Evolutionary conservation across 2,113 vertebrate species (phyloP), one percentile per base, ranked within the genome.

Genomic region (Piprites chloris): DNA sequence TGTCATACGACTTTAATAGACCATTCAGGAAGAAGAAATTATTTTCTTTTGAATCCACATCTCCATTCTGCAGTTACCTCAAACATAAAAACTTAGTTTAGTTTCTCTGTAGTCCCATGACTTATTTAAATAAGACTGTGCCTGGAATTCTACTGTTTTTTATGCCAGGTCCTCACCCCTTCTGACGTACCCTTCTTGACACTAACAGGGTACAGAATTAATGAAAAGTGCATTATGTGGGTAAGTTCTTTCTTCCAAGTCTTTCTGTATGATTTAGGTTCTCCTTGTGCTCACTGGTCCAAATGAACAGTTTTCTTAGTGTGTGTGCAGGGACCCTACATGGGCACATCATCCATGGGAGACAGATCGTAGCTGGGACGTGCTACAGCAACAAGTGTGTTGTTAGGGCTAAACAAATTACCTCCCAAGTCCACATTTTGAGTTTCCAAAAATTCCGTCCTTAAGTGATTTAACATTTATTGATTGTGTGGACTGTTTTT

Each of bases 301-400:
- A 75, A 22, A 9, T 27, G 23, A 84, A 32, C 5, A 8, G 39
- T 33, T 69, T 44, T n/a, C 42, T 75, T 17, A 6, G 12, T 6
- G 9, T n/a, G 3, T 66, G 37, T 2, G 2, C 33, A 37, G 35
- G 41, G 17, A 41, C 20, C 12, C 22, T 61, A 4, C 0, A 0
- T 14, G 12, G 24, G 22, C 20, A 58, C 1, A 3, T 37, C 2
- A 3, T 16, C 9, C 5, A 30, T 41, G 3, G 8, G 18, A 61
- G n/a, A 28, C 19, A 32, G 10, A 21, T 6, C 27, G 20, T 20
- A 62, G 22, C 14, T 71, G 55, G 46, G 24, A 35, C 18, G 4
- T 11, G 3, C 15, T 68, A 32, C 49, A 83, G 35, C 23, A 65
- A 41, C 22, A 65, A 46, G 39, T n/a, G 7, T 30, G 14, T 42